phyloP scores from a whole-genome alignment of 2,888 invertebrate genomes.

The Pogonocherus hispidulus region DNA sequence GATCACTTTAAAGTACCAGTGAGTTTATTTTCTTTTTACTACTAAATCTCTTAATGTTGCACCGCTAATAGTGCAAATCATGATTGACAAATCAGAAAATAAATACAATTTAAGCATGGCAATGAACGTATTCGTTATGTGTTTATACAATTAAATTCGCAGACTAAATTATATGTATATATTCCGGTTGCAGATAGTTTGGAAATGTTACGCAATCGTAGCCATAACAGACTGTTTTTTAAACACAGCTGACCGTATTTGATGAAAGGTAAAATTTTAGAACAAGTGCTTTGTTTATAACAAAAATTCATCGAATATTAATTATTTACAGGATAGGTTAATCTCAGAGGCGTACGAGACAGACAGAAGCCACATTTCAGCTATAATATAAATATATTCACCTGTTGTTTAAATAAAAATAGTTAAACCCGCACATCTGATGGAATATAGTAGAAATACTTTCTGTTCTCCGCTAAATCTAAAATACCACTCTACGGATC shows the following conservation, averaged over 20 bases:
- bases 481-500: no score
- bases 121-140: conserved; percentile 18
- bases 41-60: conserved; percentile 14
- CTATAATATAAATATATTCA: conserved; percentile 14
- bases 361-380: conserved; percentile 12
- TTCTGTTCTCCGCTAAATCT: no score
- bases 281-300: conserved; percentile 18
- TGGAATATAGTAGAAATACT: no score
- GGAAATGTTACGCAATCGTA: conserved; percentile 37
- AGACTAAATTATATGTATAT: conserved; percentile 31
- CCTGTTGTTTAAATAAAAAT: not conserved
- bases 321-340: conserved; percentile 28
- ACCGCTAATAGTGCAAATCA: conserved; percentile 5
- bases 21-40: not conserved
- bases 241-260: conserved; percentile 21
- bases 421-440: not conserved
- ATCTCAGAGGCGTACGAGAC: conserved; percentile 5
- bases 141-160: conserved; percentile 26
- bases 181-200: conserved; percentile 26
- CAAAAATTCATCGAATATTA: conserved; percentile 25
- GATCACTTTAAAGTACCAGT: not conserved
- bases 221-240: conserved; percentile 37
- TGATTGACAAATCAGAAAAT: conserved; percentile 19
- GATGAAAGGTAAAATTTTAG: conserved; percentile 24
- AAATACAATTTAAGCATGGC: conserved; percentile 18